Base-by-base conservation (phyloP, 2,113 vertebrate genomes). In the Perccottus glenii region DNA sequence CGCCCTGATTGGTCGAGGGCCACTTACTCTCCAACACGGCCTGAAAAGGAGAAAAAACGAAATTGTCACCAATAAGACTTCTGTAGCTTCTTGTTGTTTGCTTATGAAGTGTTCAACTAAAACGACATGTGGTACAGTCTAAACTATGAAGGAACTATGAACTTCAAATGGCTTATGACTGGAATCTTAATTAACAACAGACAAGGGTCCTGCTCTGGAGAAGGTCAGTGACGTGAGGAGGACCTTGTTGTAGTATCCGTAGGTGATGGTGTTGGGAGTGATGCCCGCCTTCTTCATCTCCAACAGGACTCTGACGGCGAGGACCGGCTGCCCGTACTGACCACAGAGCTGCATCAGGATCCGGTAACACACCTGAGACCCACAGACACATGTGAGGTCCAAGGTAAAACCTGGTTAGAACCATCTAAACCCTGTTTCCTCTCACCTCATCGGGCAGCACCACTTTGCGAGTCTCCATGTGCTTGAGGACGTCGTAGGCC, bases 301-400 rank as follows among this genome's bases (percentile, higher is more conserved):
- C 64, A 98, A 89, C 84, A 98, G 89, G 48, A 98, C 97, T 0
- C 95, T 73, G n/a, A 99, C 96, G 0, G 97, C 97, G 0, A 99
- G 92, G 61, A 99, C 94, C 0, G 97, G 97, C 85, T 99, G 94
- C 0, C 97, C 97, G 0, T 98, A 98, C 85, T 95, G 96, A 48
- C 96, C 96, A 0, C 97, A 99, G 0, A 99, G 90, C 92, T 99
- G 97, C 97, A 99, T 97, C 75, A 99, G 90, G 72, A 96, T 95
- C 16, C 96, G 92, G 88, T 99, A 98, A 12, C 97, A 99, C 11
- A 98, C 96, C 97, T 98, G 83, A 2, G 16, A 63, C 62, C 65
- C 16, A 27, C 9, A 14, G 48, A 33, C 40, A 50, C 38, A 64
- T 45, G 36, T 32, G 40, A 32, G 47, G 32, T 27, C 19, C 19